phyloP scores from a whole-genome alignment of 2,797 vertebrate species.

The Typhlichthys subterraneus region DNA sequence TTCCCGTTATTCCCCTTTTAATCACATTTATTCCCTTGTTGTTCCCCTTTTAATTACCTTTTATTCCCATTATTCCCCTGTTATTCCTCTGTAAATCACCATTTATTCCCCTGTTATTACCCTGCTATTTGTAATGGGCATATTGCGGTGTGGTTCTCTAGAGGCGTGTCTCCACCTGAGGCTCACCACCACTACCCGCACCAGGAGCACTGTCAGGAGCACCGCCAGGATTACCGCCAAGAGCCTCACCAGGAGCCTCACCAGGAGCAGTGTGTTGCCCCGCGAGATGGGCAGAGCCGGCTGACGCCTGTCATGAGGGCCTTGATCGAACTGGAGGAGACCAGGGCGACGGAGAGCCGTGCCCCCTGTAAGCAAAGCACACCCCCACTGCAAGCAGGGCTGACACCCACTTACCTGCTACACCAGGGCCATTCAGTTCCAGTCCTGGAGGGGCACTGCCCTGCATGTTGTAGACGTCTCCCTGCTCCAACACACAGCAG shows the following conservation, averaged over 20 bases:
- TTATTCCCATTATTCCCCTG: too few relatives aligned
- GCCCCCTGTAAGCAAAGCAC: slow-evolving; percentile 76
- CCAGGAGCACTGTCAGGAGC: slow-evolving; percentile 49
- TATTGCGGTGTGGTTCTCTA: slow-evolving; percentile 53
- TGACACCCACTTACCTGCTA: neutral
- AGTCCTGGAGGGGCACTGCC: too few relatives aligned
- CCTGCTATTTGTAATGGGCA: slow-evolving; percentile 12
- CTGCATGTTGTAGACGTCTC: too few relatives aligned
- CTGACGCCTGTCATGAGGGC: slow-evolving; percentile 88
- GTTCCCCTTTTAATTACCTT: too few relatives aligned
- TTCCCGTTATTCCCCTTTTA: too few relatives aligned
- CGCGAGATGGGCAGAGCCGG: slow-evolving; percentile 61
- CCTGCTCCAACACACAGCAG: too few relatives aligned
- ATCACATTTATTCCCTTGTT: too few relatives aligned
- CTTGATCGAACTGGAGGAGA: slow-evolving; percentile 88
- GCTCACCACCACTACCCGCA: slow-evolving; percentile 46
- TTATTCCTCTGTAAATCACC: too few relatives aligned
- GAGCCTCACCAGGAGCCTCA: too few relatives aligned
- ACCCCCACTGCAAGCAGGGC: slow-evolving; percentile 36
- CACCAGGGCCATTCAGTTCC: too few relatives aligned
- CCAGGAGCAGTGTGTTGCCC: slow-evolving; percentile 42
- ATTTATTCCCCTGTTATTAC: slow-evolving; percentile 12
- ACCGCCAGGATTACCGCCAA: neutral
- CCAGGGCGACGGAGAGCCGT: slow-evolving; percentile 84
- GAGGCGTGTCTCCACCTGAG: slow-evolving; percentile 80